Evolutionary conservation across 92 coral and sea anemone species (phyloP).

Genomic region (Bergia sp.): DNA sequence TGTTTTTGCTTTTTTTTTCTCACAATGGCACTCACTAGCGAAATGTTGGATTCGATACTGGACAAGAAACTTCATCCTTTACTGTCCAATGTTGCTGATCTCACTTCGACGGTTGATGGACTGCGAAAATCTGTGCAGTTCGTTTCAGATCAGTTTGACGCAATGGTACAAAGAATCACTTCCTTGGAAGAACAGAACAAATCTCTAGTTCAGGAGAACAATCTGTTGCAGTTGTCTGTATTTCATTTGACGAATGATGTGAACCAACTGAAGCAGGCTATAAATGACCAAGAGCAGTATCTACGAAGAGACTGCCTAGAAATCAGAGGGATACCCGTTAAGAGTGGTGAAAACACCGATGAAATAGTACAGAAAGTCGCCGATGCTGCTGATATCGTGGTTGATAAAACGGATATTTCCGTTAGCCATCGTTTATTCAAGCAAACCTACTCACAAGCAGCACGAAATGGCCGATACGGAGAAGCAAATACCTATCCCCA

Average conservation of each 20-base stretch:
- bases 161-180: background rate
- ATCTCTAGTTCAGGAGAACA: background rate
- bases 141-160: background rate
- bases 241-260: background rate
- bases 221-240: background rate
- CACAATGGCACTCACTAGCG: background rate
- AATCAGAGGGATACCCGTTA: background rate
- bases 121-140: background rate
- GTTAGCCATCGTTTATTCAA: background rate
- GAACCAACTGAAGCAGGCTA: background rate
- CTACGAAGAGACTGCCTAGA: background rate
- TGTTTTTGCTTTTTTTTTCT: background rate
- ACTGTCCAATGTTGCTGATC: background rate
- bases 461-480: background rate
- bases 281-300: background rate
- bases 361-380: background rate
- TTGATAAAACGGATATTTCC: background rate
- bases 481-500: background rate
- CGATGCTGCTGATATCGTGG: background rate
- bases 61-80: background rate
- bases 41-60: background rate
- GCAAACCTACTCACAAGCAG: background rate
- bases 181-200: background rate
- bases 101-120: background rate
- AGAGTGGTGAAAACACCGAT: background rate